Percentiles rank a stretch among this genome's conserved stretches.
Evolutionary conservation across 2,888 invertebrate genomes (phyloP).

Genomic region (Platycnemis pennipes): DNA sequence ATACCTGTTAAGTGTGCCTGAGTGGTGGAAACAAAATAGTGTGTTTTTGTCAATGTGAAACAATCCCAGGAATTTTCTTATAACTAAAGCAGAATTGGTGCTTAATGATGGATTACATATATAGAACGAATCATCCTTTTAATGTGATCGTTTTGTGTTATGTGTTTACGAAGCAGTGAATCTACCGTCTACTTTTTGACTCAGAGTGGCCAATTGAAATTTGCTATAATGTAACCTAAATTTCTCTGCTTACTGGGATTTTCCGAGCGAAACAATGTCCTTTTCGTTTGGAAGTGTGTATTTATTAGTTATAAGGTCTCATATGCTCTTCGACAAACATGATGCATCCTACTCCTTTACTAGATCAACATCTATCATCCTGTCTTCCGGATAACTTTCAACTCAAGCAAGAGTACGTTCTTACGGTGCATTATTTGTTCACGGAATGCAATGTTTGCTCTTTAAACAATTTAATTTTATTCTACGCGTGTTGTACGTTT

Average conservation of each 20-base stretch:
- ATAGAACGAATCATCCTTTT: background rate
- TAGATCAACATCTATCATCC: conserved; percentile 61
- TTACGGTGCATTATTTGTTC: background rate
- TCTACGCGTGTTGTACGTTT: background rate
- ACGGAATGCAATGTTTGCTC: background rate
- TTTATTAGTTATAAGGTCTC: conserved; percentile 14
- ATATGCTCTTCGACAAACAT: conserved; percentile 43
- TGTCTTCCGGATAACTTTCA: conserved; percentile 61
- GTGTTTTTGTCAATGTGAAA: conserved; percentile 16
- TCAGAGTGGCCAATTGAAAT: conserved; percentile 37
- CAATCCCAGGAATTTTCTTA: background rate
- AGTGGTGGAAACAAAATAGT: conserved; percentile 46
- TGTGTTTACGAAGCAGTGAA: conserved; percentile 57
- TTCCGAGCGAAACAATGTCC: background rate
- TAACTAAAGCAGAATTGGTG: background rate
- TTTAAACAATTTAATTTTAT: background rate
- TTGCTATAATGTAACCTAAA: background rate
- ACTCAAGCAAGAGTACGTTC: conserved; percentile 59
- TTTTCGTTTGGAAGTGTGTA: background rate
- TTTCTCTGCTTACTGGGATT: background rate
- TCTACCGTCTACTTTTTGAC: conserved; percentile 52
- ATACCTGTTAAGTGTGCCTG: conserved; percentile 65
- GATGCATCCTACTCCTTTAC: conserved; percentile 63
- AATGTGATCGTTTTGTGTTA: background rate
- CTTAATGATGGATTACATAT: background rate